These are phyloP conservation scores for Lamprotornis superbus DNA, from an alignment of 2,113 vertebrate species.

Conservation along the genomic window DNA sequence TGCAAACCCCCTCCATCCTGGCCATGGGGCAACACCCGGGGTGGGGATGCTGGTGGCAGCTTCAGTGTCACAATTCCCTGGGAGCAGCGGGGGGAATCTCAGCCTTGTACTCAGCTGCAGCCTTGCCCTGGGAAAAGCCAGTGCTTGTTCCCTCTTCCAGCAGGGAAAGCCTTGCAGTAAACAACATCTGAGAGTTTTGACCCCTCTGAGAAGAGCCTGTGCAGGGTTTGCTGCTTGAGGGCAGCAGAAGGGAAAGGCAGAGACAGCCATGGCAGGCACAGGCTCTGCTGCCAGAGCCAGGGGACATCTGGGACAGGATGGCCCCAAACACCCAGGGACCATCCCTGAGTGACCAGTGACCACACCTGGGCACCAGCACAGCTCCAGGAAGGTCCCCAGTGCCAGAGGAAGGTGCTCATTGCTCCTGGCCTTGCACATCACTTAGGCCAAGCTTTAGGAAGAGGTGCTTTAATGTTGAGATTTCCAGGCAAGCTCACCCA, in stretches of 20 bases:
- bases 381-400: fast-evolving
- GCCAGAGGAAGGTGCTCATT: fast-evolving
- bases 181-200: neutral
- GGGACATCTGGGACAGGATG: neutral
- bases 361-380: neutral
- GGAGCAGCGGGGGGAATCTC: neutral
- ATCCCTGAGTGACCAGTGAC: neutral
- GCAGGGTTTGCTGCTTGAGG: neutral
- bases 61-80: neutral
- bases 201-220: neutral
- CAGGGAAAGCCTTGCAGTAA: neutral
- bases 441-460: neutral
- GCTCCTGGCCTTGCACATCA: fast-evolving
- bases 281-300: neutral
- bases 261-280: fast-evolving
- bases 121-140: neutral
- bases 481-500: neutral
- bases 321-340: neutral
- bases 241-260: neutral
- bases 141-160: neutral
- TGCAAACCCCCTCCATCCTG: neutral
- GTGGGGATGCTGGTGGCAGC: neutral
- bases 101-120: neutral
- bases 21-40: fast-evolving
- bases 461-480: neutral